Evolutionary conservation across 2,797 vertebrate genomes (phyloP), one percentile per base, ranked within the genome.

Genomic region (Lepilemur septentrionalis): DNA sequence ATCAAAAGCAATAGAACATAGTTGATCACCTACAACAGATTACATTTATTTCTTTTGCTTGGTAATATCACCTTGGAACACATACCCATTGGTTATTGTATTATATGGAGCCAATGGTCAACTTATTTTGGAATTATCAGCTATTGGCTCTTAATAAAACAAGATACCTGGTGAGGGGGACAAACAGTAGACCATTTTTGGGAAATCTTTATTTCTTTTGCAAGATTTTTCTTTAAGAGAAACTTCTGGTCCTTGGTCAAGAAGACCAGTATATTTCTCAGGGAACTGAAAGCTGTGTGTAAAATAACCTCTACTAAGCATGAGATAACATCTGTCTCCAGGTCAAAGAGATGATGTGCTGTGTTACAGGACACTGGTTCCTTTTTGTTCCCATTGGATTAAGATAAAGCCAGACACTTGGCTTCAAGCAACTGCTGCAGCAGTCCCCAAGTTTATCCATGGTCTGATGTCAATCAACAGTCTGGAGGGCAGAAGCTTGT

Each of bases 361-460:
- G 11, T 69, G 82, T 78, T 83, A 69, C 86, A 84, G 92, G 75
- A 93, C 14, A 11, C 28, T 35, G 2, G 48, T 15, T 95, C 35
- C 87, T 50, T 67, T 97, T 96, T 52, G 94, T 95, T 98, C 91
- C 20, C 52, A 85, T 67, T 94, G 88, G 48, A 88, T 86, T 65
- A 81, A 79, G 93, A 81, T 75, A 81, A 96, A 88, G 70, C 61
- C 93, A 91, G 96, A 91, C 25, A 28, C 80, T 61, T 57, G 78
- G 59, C 89, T 80, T 96, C 78, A 83, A 78, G 80, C 18, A 75
- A 78, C 70, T 55, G n/a, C 59, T 89, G 55, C 1, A 7, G 76
- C 46, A 79, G 43, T 50, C 10, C 43, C 4, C 22, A 83, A 91
- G 65, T 61, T 93, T 84, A 82, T 57, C 72, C 12, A 17, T 12